Evolutionary conservation across 1,140 invertebrate genomes (phyloP), one percentile per base, ranked within the genome.

Genomic region (Sinella curviseta): DNA sequence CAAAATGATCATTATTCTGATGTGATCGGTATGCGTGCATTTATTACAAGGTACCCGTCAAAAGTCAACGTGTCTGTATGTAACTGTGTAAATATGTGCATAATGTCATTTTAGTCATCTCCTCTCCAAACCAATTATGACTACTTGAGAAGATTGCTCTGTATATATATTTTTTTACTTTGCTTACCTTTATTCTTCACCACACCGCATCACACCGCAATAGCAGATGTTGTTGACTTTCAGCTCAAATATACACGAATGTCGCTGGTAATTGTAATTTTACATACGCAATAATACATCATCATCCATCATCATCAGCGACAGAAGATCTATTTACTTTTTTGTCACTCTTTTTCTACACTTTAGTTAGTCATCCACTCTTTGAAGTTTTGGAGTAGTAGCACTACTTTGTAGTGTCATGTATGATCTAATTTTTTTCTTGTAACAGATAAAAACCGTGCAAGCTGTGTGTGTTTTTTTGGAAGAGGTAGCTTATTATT

Each of bases 251-350:
- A n/a, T n/a, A n/a, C n/a, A n/a, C 20, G 20, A 48, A 48, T 20
- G 8, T 48, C 20, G 39, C 20, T 48, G 39, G 39, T 48, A 48
- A 65, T 33, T 70, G 31, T 33, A 70, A 70, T 70, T n/a, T 24
- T 14, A 30, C 65, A 33, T 30, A 8, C 31, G 14, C 24, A 12
- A 8, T 48, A 48, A 48, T 48, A 48, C 65, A 70, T 65, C 16
- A 65, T 65, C 57, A 65, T 65, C 57, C 16, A n/a, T 65, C 57
- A 65, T 65, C 57, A 65, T 65, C 16, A n/a, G 24, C 57, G 57
- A 26, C 57, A 65, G 57, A 4, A 26, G 57, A 65, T 8, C 16
- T n/a, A 4, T 12, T 65, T 26, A 12, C 8, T 65, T 65, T 65
- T 65, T 65, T 65, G 57, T 65, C 57, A 65, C 57, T 26, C 39